Conservation (phyloP, 2,113 vertebrate species). For the Zosterops hypoxanthus region DNA sequence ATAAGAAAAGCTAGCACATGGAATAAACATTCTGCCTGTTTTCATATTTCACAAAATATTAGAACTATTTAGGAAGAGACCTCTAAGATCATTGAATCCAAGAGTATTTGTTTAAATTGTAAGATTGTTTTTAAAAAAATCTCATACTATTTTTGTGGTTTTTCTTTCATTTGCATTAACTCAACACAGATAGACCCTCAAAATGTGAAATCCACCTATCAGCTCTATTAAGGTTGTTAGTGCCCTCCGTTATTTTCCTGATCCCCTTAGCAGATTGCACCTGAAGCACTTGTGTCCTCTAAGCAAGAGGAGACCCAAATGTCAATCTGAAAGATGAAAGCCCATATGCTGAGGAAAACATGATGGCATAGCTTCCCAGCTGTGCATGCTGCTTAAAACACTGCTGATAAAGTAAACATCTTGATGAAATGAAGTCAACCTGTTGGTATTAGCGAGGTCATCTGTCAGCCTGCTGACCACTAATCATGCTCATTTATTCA, state of each 20-base stretch:
- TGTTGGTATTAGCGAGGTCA: not conserved
- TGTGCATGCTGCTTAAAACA: not conserved
- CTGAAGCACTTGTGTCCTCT: not conserved
- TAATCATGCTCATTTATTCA: not conserved
- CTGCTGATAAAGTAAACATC: not conserved
- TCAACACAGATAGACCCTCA: not conserved
- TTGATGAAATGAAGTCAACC: not conserved
- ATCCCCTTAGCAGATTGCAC: not conserved
- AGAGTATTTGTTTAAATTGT: not conserved
- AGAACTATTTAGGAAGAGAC: not conserved
- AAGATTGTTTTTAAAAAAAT: not conserved
- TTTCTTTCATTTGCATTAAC: not conserved
- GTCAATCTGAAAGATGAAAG: not conserved
- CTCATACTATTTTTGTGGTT: not conserved
- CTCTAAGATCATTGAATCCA: not conserved
- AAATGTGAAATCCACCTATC: not conserved
- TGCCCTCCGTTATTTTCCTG: not conserved
- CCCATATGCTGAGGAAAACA: not conserved
- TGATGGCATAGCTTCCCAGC: not conserved
- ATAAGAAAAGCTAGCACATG: not conserved
- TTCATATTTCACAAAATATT: not conserved
- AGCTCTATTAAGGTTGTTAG: not conserved
- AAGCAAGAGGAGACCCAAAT: not conserved
- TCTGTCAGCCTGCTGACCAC: not conserved
- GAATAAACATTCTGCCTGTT: accelerated